Percentiles rank a stretch among this genome's conserved stretches.
These are phyloP conservation scores for Empis stercorea DNA, from an alignment of 2,888 invertebrate species.

Conservation along the genomic window DNA sequence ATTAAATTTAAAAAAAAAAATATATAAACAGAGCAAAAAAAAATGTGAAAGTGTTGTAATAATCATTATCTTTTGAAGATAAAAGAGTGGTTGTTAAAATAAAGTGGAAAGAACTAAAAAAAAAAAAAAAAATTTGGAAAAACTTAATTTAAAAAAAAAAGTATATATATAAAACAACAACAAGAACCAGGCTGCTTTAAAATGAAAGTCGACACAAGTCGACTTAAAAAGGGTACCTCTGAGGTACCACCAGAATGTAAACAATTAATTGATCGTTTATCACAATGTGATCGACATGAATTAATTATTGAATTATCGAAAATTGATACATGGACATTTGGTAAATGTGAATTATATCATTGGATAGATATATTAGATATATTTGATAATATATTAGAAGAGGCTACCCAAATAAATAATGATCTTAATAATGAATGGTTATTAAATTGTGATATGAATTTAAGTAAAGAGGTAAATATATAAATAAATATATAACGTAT, in stretches of 20 bases:
- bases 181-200: conserved; percentile 20
- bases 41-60: too few relatives aligned
- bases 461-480: conserved; percentile 42
- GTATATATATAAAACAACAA: too few relatives aligned
- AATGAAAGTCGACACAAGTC: conserved; percentile 73
- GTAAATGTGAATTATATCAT: conserved; percentile 75
- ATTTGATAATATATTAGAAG: conserved; percentile 60
- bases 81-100: too few relatives aligned
- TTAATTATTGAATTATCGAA: conserved; percentile 54
- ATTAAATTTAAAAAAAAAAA: too few relatives aligned
- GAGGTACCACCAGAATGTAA: conserved; percentile 71
- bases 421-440: conserved; percentile 30
- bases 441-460: conserved; percentile 57
- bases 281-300: conserved; percentile 50
- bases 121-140: too few relatives aligned
- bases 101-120: too few relatives aligned
- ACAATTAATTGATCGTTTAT: conserved; percentile 57
- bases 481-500: not conserved
- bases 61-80: too few relatives aligned
- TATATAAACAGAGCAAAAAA: too few relatives aligned
- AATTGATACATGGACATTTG: conserved; percentile 71
- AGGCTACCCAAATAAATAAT: conserved; percentile 42
- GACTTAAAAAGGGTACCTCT: conserved; percentile 70
- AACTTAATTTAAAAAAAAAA: too few relatives aligned
- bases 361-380: conserved; percentile 75